These are phyloP conservation scores for Spicauda simplicius DNA, from an alignment of 2,888 invertebrate species.

Conservation along the genomic window DNA sequence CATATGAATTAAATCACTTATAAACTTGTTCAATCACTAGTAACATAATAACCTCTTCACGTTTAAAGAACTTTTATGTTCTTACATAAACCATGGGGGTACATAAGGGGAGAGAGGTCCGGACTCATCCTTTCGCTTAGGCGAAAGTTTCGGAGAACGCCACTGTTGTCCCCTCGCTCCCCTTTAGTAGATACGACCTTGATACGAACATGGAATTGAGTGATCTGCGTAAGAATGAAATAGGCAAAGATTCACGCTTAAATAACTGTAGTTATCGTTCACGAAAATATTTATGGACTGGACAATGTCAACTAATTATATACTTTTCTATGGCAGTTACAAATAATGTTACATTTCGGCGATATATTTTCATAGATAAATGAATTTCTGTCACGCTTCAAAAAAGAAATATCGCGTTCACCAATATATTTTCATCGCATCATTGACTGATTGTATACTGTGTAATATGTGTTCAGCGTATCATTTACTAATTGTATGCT, in stretches of 20 bases:
- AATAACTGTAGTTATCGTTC: background rate
- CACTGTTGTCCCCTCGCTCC: too few relatives aligned
- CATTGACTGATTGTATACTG: too few relatives aligned
- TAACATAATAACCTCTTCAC: too few relatives aligned
- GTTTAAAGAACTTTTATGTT: too few relatives aligned
- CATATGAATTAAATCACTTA: background rate
- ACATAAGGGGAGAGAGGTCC: too few relatives aligned
- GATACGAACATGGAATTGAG: background rate
- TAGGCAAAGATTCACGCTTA: background rate
- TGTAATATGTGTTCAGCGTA: too few relatives aligned
- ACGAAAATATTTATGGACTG: background rate
- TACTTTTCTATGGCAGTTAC: slow-evolving; percentile 1
- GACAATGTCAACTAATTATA: slow-evolving; percentile 1
- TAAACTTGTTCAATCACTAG: background rate
- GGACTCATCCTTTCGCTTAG: too few relatives aligned
- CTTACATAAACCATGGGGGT: too few relatives aligned
- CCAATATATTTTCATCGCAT: too few relatives aligned
- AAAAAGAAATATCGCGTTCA: background rate
- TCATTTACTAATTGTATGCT: too few relatives aligned
- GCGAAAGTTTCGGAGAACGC: too few relatives aligned
- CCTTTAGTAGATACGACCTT: too few relatives aligned
- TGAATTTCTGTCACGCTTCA: background rate
- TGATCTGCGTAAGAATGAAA: background rate
- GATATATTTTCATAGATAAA: background rate
- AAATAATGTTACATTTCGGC: background rate